phyloP scores from a whole-genome alignment of 2,888 invertebrate genomes.

The Pasiphila rectangulata region DNA sequence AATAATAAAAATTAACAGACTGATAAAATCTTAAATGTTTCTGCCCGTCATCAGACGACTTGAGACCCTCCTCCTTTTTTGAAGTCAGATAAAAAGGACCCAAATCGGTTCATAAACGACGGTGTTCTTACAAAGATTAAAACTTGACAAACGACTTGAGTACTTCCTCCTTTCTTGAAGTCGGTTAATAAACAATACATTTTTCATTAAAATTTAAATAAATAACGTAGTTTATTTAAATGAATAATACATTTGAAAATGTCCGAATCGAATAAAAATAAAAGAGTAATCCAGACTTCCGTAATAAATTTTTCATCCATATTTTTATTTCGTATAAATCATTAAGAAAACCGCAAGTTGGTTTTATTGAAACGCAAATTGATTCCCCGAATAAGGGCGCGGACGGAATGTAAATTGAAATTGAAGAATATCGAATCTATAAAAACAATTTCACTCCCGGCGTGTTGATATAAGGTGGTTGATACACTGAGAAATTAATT shows the following conservation, averaged over 20 bases:
- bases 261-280: conserved; percentile 2
- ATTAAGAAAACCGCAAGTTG: conserved; percentile 51
- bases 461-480: conserved; percentile 61
- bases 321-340: conserved; percentile 47
- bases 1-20: too few relatives aligned
- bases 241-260: not conserved
- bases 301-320: conserved; percentile 24
- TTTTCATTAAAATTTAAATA: too few relatives aligned
- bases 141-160: too few relatives aligned
- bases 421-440: conserved; percentile 75
- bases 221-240: too few relatives aligned
- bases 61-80: too few relatives aligned
- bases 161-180: too few relatives aligned
- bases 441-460: conserved; percentile 72
- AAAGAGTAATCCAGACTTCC: conserved; percentile 1
- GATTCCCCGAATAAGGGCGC: conserved; percentile 65
- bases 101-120: too few relatives aligned
- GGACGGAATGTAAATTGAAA: conserved; percentile 67
- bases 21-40: too few relatives aligned
- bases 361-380: conserved; percentile 64
- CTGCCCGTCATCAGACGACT: too few relatives aligned
- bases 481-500: conserved; percentile 23
- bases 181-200: too few relatives aligned
- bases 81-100: too few relatives aligned
- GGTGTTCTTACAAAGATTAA: too few relatives aligned